These are phyloP conservation scores for Sinohyriopsis cumingii DNA, from an alignment of 2,888 invertebrate species.

Conservation along the genomic window DNA sequence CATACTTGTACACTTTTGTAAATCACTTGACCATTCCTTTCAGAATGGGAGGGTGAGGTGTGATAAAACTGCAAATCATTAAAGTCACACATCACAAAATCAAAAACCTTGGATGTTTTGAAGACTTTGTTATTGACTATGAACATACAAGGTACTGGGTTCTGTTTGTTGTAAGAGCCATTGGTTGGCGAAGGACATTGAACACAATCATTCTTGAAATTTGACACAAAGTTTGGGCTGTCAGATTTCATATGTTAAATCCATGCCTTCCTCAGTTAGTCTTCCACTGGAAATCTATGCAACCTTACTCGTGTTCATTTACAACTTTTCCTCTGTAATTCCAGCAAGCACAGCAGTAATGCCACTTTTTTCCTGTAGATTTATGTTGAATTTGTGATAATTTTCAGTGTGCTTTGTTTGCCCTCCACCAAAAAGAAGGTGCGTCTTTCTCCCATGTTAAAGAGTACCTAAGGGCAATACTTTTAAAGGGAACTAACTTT, in stretches of 20 bases:
- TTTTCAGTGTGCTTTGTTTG: not conserved
- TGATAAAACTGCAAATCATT: no score
- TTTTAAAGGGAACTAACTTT: not conserved
- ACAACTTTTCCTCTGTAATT: slow-evolving; percentile 6
- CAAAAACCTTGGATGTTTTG: not conserved
- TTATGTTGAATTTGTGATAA: not conserved
- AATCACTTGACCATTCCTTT: no score
- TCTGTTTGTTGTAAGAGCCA: not conserved
- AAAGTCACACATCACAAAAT: no score
- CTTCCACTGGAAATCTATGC: slow-evolving; percentile 7
- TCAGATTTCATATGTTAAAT: not conserved
- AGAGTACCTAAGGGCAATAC: not conserved
- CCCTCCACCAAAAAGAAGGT: not conserved
- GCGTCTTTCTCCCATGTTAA: not conserved
- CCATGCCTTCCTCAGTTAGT: not conserved
- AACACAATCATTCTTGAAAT: not conserved
- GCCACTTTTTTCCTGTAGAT: not conserved
- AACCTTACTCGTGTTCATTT: not conserved
- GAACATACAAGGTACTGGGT: not conserved
- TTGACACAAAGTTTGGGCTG: not conserved
- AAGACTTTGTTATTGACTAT: not conserved
- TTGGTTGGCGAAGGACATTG: not conserved
- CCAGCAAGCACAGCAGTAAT: not conserved
- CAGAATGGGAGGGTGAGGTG: no score
- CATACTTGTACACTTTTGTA: no score